Percentiles rank a stretch among this genome's conserved stretches.
Conservation (phyloP, 2,113 vertebrate genomes). For the Pristiophorus japonicus region DNA sequence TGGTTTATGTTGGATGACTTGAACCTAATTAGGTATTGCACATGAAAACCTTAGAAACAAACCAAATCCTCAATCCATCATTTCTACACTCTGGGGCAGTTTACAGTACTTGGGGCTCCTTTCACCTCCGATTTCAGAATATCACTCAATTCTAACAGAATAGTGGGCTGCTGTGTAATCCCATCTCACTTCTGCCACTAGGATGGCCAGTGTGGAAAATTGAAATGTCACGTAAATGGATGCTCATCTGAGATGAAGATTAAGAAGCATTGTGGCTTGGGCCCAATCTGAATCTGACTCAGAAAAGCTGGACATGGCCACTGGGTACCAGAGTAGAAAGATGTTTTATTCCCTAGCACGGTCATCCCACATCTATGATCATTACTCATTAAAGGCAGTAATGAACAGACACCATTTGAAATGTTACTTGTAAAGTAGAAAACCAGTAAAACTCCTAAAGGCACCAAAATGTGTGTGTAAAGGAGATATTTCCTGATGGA, state of each 20-base stretch:
- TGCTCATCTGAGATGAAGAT: not conserved
- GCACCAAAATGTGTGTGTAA: not conserved
- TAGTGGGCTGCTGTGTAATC: too few relatives aligned
- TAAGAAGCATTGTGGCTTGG: not conserved
- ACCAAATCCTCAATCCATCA: too few relatives aligned
- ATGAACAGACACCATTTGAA: not conserved
- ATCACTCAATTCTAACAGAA: too few relatives aligned
- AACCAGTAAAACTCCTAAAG: not conserved
- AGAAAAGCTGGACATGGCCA: not conserved
- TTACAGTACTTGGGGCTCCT: too few relatives aligned
- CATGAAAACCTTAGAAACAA: too few relatives aligned
- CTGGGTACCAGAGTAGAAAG: not conserved
- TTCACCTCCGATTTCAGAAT: too few relatives aligned
- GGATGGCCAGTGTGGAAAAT: too few relatives aligned
- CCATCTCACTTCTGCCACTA: too few relatives aligned
- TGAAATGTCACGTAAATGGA: not conserved
- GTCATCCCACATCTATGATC: not conserved
- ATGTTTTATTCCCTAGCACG: not conserved
- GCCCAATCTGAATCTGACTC: not conserved
- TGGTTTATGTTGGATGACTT: too few relatives aligned
- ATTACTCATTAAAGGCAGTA: not conserved
- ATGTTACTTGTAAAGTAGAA: not conserved
- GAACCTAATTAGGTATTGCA: too few relatives aligned
- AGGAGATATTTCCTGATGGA: not conserved
- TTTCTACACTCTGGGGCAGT: too few relatives aligned